phyloP scores from a whole-genome alignment of 2,113 vertebrate genomes.

The Amphiprion percula region DNA sequence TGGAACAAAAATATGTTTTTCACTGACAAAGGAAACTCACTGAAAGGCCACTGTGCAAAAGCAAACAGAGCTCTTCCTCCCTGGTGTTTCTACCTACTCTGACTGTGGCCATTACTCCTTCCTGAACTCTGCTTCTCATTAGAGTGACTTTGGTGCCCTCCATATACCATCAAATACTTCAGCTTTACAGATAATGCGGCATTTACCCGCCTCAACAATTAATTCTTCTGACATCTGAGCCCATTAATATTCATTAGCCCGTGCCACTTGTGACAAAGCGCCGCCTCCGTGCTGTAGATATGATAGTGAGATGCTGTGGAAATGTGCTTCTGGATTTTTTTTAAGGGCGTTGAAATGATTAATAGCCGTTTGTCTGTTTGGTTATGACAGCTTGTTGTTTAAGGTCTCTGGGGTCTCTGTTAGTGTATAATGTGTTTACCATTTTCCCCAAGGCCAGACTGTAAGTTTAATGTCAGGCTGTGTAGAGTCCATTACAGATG shows the following conservation, averaged over 20 bases:
- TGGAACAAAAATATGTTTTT: constrained; percentile 7
- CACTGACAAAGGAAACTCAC: constrained; percentile 12
- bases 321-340: constrained; percentile 16
- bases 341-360: constrained; percentile 52
- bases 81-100: constrained; percentile 65
- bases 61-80: constrained; percentile 24
- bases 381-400: constrained; percentile 35
- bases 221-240: constrained; percentile 86
- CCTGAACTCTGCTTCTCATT: constrained; percentile 81
- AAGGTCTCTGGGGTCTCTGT: constrained; percentile 15
- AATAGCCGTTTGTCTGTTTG: constrained; percentile 42
- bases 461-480: constrained; percentile 12
- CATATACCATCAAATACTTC: constrained; percentile 83
- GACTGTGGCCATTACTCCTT: constrained; percentile 70
- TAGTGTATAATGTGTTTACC: constrained; percentile 32
- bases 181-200: constrained; percentile 83
- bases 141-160: constrained; percentile 79
- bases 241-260: constrained; percentile 92
- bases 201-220: constrained; percentile 87
- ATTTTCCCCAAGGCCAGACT: neutral
- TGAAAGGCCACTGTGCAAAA: constrained; percentile 15
- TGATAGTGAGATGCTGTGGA: constrained; percentile 44
- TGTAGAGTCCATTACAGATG: constrained; percentile 27
- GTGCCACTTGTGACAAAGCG: constrained; percentile 84
- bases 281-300: constrained; percentile 54